Percentiles rank a stretch among this genome's conserved stretches.
Conservation (phyloP, 2,113 vertebrate species). For the Jaculus jaculus region DNA sequence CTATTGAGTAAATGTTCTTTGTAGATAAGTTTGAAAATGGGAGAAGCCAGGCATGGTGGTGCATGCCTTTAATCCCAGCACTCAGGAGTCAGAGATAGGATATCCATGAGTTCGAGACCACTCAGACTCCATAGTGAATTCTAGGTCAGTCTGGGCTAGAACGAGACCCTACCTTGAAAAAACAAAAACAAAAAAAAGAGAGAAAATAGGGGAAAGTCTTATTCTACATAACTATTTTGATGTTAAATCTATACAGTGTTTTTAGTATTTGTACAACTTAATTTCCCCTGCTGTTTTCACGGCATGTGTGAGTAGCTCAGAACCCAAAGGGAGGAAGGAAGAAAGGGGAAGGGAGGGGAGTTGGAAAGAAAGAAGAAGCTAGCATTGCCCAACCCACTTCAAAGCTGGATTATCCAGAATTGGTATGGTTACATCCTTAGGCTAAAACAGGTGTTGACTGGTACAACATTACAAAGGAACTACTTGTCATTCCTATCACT, state of each 20-base stretch:
- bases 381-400: constrained; percentile 75
- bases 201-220: background rate
- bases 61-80: too few relatives aligned
- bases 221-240: constrained; percentile 52
- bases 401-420: constrained; percentile 80
- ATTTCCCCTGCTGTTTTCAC: constrained; percentile 54
- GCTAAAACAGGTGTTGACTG: constrained; percentile 78
- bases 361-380: background rate
- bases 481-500: constrained; percentile 64
- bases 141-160: too few relatives aligned
- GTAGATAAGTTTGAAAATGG: constrained; percentile 36
- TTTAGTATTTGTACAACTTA: constrained; percentile 45
- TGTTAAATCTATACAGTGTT: constrained; percentile 22
- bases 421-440: constrained; percentile 70
- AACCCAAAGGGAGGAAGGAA: constrained; percentile 60
- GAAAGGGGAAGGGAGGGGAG: background rate
- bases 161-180: too few relatives aligned
- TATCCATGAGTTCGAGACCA: too few relatives aligned
- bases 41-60: too few relatives aligned
- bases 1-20: constrained; percentile 57
- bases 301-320: constrained; percentile 66
- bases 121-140: too few relatives aligned
- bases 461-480: constrained; percentile 67
- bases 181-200: too few relatives aligned
- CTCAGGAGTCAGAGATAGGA: too few relatives aligned